Evolutionary conservation across 2,797 vertebrate species (phyloP).

Genomic region (Typhlichthys eigenmanni): DNA sequence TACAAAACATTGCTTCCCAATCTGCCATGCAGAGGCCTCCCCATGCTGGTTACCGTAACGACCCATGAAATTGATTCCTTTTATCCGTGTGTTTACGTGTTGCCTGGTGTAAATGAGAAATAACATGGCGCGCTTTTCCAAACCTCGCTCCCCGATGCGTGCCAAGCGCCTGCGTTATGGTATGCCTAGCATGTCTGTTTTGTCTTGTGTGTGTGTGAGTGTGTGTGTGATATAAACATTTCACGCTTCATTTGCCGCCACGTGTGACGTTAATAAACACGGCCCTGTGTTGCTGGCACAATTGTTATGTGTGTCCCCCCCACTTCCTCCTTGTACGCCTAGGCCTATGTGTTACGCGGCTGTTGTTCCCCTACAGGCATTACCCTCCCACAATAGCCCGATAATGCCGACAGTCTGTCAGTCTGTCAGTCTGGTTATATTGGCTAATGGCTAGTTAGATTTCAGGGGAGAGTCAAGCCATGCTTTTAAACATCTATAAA

Average conservation of each 20-base stretch:
- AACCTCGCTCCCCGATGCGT: conserved; percentile 21
- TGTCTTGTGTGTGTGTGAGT: conserved; percentile 28
- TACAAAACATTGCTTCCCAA: conserved; percentile 26
- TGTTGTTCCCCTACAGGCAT: too few relatives aligned
- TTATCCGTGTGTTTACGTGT: conserved; percentile 61
- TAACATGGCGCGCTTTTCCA: not conserved
- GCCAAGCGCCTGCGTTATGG: conserved; percentile 28
- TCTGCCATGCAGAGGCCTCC: conserved; percentile 43
- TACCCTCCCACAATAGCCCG: too few relatives aligned
- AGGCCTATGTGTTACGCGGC: too few relatives aligned
- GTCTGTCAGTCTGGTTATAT: too few relatives aligned
- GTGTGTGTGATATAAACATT: not conserved
- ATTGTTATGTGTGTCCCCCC: too few relatives aligned
- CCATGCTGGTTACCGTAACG: conserved; percentile 50
- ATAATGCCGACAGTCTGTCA: too few relatives aligned
- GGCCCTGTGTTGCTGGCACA: too few relatives aligned
- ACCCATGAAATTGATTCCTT: conserved; percentile 73
- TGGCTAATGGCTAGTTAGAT: too few relatives aligned
- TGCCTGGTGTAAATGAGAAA: conserved; percentile 31
- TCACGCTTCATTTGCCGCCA: not conserved
- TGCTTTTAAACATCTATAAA: too few relatives aligned
- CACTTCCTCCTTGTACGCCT: too few relatives aligned
- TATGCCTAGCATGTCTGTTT: conserved; percentile 52
- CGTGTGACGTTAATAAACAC: too few relatives aligned
- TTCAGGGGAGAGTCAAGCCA: too few relatives aligned